phyloP scores from a whole-genome alignment of 2,797 vertebrate genomes.

The Gobio occitaniae region DNA sequence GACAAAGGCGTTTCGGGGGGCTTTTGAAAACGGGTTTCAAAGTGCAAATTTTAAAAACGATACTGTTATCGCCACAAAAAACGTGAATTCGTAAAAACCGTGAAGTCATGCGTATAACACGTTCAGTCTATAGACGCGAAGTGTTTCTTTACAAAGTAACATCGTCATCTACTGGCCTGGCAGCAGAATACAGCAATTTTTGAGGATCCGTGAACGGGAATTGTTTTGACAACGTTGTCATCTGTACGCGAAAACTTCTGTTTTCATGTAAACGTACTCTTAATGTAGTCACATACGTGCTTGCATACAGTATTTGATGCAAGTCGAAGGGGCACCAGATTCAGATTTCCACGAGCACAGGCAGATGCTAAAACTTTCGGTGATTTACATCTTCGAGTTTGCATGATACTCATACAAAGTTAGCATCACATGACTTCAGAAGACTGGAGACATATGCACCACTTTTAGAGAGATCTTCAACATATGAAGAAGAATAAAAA shows the following conservation, averaged over 20 bases:
- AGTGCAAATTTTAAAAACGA: not conserved
- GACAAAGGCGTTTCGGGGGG: not conserved
- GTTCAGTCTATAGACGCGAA: not conserved
- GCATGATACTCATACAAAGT: not conserved
- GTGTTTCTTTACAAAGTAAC: not conserved
- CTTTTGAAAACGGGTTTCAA: not conserved
- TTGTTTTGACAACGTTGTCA: not conserved
- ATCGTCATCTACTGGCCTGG: slow-evolving; percentile 4
- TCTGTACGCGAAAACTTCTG: too few relatives aligned
- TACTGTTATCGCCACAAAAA: too few relatives aligned
- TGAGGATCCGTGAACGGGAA: too few relatives aligned
- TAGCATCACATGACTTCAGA: not conserved
- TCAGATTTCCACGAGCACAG: not conserved
- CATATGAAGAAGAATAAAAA: not conserved
- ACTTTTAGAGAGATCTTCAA: not conserved
- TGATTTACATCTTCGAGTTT: not conserved
- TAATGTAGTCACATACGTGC: not conserved
- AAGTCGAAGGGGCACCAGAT: not conserved
- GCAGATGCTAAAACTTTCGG: not conserved
- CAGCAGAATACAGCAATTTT: not conserved
- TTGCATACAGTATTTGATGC: not conserved
- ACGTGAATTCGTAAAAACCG: not conserved
- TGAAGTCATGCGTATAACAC: not conserved
- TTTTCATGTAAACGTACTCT: not conserved
- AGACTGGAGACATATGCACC: not conserved